These are phyloP conservation scores for Hyles vespertilio DNA, from an alignment of 1,140 invertebrate genomes.

Conservation along the genomic window DNA sequence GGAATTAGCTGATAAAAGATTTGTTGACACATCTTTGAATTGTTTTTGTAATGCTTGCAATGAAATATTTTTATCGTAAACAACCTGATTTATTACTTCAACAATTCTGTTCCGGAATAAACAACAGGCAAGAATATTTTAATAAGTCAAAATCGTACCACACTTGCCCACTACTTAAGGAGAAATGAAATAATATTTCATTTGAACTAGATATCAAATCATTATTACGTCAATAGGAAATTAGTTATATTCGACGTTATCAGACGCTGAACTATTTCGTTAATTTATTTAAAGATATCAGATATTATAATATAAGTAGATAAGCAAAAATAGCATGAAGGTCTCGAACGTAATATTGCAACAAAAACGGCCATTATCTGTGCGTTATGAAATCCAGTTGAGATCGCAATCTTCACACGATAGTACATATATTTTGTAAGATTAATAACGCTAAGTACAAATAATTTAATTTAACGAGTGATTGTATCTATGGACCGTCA, in stretches of 20 bases:
- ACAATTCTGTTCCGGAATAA: too few relatives aligned
- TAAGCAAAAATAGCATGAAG: constrained; percentile 8
- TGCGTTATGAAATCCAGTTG: constrained; percentile 14
- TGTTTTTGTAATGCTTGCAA: too few relatives aligned
- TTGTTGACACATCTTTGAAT: too few relatives aligned
- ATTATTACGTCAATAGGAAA: neutral
- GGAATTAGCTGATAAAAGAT: too few relatives aligned
- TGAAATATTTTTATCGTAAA: too few relatives aligned
- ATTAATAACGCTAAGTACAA: constrained; percentile 21
- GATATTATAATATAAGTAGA: neutral
- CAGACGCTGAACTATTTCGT: neutral
- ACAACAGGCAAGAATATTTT: too few relatives aligned
- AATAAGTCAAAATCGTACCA: too few relatives aligned
- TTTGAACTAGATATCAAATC: too few relatives aligned
- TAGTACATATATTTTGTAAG: constrained; percentile 11
- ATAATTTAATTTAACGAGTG: constrained; percentile 15
- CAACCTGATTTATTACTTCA: too few relatives aligned
- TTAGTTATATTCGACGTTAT: neutral
- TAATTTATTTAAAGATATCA: neutral
- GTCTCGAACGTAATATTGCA: constrained; percentile 2
- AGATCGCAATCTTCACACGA: constrained; percentile 18
- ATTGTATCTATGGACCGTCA: constrained; percentile 22
- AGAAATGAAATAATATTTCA: too few relatives aligned
- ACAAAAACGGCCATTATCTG: constrained; percentile 8
- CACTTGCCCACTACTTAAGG: too few relatives aligned